A percentile compares a stretch with the other conserved stretches of the same genome.
Evolutionary conservation across 2,797 vertebrate species (phyloP).

Genomic region (Sebastiscus tertius): DNA sequence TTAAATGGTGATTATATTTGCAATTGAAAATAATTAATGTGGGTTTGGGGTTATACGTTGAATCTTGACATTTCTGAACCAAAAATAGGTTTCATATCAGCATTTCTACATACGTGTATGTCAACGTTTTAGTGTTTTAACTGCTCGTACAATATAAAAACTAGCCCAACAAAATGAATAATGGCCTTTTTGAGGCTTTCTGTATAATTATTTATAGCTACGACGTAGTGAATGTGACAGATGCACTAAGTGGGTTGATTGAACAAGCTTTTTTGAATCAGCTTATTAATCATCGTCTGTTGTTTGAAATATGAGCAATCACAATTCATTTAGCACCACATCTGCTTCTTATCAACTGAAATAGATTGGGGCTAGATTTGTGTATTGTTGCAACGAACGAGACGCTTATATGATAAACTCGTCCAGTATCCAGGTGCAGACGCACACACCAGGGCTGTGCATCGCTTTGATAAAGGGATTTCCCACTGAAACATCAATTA

Average conservation of each 20-base stretch:
- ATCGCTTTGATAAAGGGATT: conserved; percentile 18
- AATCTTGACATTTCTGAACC: too few species aligned
- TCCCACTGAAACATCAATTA: background rate
- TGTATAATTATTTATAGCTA: background rate
- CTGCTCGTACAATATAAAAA: too few species aligned
- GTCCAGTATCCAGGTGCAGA: conserved; percentile 12
- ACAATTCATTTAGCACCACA: conserved; percentile 19
- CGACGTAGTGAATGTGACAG: background rate
- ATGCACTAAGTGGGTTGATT: conserved; percentile 6
- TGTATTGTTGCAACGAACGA: conserved; percentile 3
- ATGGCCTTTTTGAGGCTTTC: background rate
- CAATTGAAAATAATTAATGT: too few species aligned
- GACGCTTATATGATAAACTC: background rate
- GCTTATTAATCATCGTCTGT: conserved; percentile 8
- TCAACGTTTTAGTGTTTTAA: too few species aligned
- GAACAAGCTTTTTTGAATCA: conserved; percentile 9
- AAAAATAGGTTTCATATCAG: too few species aligned
- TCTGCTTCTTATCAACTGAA: conserved; percentile 38
- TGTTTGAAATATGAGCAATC: conserved; percentile 21
- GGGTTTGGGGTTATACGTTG: too few species aligned
- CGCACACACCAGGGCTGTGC: background rate
- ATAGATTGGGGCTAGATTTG: conserved; percentile 13
- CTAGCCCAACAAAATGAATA: background rate
- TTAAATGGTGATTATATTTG: too few species aligned
- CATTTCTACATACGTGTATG: too few species aligned